Conservation (phyloP, 1,140 invertebrate species). For the Calosoma granatense region DNA sequence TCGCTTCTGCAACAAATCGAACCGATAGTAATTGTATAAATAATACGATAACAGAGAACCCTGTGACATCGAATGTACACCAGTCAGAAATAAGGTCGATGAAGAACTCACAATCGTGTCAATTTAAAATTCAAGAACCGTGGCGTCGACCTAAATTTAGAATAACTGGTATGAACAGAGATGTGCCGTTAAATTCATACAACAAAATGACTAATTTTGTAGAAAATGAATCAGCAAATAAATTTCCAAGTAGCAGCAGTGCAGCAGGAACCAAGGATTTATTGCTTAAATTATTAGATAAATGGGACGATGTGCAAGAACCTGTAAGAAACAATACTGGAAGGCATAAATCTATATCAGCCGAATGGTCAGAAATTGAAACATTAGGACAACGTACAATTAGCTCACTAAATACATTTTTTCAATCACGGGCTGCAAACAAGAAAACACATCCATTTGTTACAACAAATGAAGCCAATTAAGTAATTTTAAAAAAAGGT, state of each 20-base stretch:
- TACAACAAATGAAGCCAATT: slow-evolving; percentile 11
- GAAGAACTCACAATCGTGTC: neutral
- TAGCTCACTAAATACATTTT: slow-evolving; percentile 57
- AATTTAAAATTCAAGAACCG: too few species aligned
- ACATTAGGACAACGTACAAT: slow-evolving; percentile 46
- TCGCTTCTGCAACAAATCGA: slow-evolving; percentile 43
- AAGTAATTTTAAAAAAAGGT: too few species aligned
- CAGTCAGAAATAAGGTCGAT: neutral
- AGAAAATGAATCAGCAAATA: neutral
- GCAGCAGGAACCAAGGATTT: slow-evolving; percentile 60
- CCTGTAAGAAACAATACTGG: slow-evolving; percentile 33
- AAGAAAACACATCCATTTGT: slow-evolving; percentile 32
- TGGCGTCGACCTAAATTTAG: slow-evolving; percentile 48
- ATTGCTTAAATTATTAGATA: slow-evolving; percentile 56
- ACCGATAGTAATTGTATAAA: too few species aligned
- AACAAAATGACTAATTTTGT: slow-evolving; percentile 34
- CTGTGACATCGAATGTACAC: slow-evolving; percentile 9
- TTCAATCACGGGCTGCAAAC: slow-evolving; percentile 48
- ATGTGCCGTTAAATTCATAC: slow-evolving; percentile 49
- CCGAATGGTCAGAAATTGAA: slow-evolving; percentile 44
- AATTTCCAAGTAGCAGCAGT: slow-evolving; percentile 27
- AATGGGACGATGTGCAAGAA: slow-evolving; percentile 51
- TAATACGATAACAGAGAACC: too few species aligned
- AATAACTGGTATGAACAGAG: slow-evolving; percentile 47
- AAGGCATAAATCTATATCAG: slow-evolving; percentile 44